Evolutionary conservation across 1,140 invertebrate genomes (phyloP), one percentile per base, ranked within the genome.

Genomic region (Leptinotarsa lineolata): DNA sequence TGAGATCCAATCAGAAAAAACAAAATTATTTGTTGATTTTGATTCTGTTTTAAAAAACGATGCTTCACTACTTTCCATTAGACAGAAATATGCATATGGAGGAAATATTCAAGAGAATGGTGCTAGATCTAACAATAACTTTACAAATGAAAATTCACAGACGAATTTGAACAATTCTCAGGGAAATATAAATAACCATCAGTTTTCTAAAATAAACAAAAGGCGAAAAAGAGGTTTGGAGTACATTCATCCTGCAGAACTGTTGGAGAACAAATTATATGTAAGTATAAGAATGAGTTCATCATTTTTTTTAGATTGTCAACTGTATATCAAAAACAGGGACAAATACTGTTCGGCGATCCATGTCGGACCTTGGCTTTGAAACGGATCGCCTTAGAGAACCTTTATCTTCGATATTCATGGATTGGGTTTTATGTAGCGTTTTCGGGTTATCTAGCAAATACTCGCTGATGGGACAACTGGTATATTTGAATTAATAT

Each of bases 161-260:
- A 16, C 6, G 48, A 54, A 54, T 54, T 54, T 54, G n/a, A 54
- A 18, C 48, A 54, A 54, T 54, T 39, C 30, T 39, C 30, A 39
- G 30, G n/a, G 5, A 54, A 54, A 54, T 54, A 54, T 18, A 54
- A 54, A 54, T 2, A 54, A 16, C 48, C 18, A 18, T n/a, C 48
- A 39, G 64, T 45, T 46, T 60, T 63, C 2, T 2, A 24, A 45
- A 61, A 63, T 22, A 16, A 30, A 24, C 65, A 21, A 72, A 22
- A 61, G 24, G 30, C 20, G 59, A 61, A 48, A 24, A 58, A 54
- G 12, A 12, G 45, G 48, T 45, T 5, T 48, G 46, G n/a, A 18
- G 18, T 20, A 68, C 4, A 58, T 68, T 54, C 67, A 68, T 68
- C 67, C 67, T 54, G 67, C 67, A 12, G 67, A 68, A 68, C 30